Percentiles rank a stretch among this genome's conserved stretches.
phyloP scores from a whole-genome alignment of 2,113 vertebrate species.

The Desmodus rotundus region DNA sequence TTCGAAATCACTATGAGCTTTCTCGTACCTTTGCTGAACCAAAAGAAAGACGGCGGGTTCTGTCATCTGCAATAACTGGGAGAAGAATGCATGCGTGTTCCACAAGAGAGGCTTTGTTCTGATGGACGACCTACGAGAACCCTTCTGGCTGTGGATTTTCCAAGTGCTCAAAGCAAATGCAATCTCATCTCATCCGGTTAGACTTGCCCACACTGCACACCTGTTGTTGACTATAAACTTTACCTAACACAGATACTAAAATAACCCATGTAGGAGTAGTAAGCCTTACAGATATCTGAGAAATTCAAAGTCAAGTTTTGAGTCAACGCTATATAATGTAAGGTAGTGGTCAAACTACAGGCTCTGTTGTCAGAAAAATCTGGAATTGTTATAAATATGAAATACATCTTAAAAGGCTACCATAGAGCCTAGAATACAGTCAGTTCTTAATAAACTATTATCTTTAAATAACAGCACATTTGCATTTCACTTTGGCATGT shows the following conservation, averaged over 20 bases:
- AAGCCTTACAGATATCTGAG: not conserved
- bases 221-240: not conserved
- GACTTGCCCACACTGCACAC: not conserved
- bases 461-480: not conserved
- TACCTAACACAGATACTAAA: not conserved
- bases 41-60: not conserved
- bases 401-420: not conserved
- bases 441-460: not conserved
- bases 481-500: not conserved
- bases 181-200: not conserved
- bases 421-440: not conserved
- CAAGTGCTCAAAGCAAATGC: not conserved
- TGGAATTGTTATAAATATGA: not conserved
- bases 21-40: not conserved
- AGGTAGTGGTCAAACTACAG: not conserved
- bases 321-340: not conserved
- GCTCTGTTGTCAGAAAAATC: not conserved
- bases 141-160: not conserved
- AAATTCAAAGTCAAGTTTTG: not conserved
- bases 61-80: not conserved
- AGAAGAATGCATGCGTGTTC: not conserved
- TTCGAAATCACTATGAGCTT: not conserved
- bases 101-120: not conserved
- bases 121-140: not conserved
- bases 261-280: not conserved